Evolutionary conservation across 2,113 vertebrate genomes (phyloP).

Genomic region (Carassius carassius): DNA sequence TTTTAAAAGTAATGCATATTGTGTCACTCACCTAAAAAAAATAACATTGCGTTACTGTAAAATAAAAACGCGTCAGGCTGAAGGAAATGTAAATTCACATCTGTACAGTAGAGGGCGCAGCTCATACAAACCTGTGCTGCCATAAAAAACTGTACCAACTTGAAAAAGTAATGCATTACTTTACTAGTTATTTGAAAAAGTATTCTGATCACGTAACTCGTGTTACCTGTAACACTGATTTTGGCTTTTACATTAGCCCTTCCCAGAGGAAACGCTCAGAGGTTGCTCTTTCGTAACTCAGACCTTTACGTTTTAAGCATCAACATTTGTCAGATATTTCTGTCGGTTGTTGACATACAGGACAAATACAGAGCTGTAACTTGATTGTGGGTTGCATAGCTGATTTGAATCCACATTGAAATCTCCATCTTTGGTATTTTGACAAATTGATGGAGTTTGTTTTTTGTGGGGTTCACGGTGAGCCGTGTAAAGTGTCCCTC

Average conservation of each 20-base stretch:
- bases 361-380: not conserved
- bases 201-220: too few relatives aligned
- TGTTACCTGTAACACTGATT: too few relatives aligned
- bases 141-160: too few relatives aligned
- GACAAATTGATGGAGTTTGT: not conserved
- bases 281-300: not conserved
- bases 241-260: not conserved
- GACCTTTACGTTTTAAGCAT: not conserved
- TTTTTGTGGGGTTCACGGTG: not conserved
- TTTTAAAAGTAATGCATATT: too few relatives aligned
- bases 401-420: not conserved
- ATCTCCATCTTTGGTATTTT: not conserved
- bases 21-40: too few relatives aligned
- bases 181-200: too few relatives aligned
- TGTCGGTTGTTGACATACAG: not conserved
- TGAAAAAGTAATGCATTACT: too few relatives aligned
- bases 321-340: not conserved
- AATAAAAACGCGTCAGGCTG: too few relatives aligned
- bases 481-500: slow-evolving; percentile 12
- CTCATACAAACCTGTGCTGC: too few relatives aligned
- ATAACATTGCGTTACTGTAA: too few relatives aligned
- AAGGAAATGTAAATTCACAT: too few relatives aligned
- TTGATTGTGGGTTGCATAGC: not conserved
- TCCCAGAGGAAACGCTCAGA: not conserved
- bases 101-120: too few relatives aligned